These are phyloP conservation scores for Drosophila kepulauana DNA, from an alignment of 1,140 invertebrate species.

Conservation along the genomic window DNA sequence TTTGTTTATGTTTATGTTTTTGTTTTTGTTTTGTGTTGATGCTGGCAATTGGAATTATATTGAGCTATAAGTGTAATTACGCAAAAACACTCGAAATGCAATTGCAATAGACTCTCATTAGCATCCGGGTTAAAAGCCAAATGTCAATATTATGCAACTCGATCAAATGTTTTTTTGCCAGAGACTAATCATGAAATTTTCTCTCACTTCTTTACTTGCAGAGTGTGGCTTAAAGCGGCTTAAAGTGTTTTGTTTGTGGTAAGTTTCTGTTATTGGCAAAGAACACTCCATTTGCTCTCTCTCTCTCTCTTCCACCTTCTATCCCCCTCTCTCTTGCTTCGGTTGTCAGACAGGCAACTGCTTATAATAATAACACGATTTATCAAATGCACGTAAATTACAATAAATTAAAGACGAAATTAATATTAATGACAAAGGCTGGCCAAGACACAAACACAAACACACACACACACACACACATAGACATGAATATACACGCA, in stretches of 20 bases:
- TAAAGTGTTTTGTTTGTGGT: constrained; percentile 21
- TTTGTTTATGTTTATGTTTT: not conserved
- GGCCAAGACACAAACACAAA: constrained; percentile 41
- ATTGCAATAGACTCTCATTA: constrained; percentile 3
- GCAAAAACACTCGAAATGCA: not conserved
- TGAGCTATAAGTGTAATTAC: constrained; percentile 16
- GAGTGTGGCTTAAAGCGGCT: constrained; percentile 7
- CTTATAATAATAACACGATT: constrained; percentile 81
- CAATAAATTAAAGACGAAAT: constrained; percentile 82
- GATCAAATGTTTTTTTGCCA: constrained; percentile 3
- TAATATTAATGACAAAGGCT: constrained; percentile 78
- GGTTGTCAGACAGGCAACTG: constrained; percentile 50
- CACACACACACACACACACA: constrained; percentile 16
- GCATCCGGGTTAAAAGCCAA: not conserved
- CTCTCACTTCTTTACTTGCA: constrained; percentile 6
- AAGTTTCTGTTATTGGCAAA: constrained; percentile 31
- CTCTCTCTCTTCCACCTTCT: not conserved
- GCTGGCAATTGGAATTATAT: not conserved
- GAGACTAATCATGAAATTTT: not conserved
- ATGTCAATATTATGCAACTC: constrained; percentile 1
- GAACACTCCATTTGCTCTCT: constrained; percentile 12
- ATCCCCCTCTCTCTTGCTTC: not conserved
- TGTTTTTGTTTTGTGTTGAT: not conserved
- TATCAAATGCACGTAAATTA: constrained; percentile 83
- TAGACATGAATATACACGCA: constrained; percentile 8